Base-by-base conservation (phyloP, 2,888 invertebrate genomes). In the Tortricodes alternella region DNA sequence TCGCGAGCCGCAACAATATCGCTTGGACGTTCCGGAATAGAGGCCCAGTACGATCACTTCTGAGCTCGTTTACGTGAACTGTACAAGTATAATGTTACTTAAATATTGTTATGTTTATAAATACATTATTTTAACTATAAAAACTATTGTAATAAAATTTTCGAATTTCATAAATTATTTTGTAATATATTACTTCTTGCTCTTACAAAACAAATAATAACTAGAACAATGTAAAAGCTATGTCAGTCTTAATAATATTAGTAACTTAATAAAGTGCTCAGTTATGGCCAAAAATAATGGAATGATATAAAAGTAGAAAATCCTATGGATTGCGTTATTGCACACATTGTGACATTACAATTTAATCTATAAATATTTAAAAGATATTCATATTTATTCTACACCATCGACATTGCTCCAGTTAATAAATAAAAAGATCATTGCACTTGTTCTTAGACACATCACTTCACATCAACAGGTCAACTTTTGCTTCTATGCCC, bases 171-270 rank as follows among this genome's bases (percentile, higher is more conserved):
- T 46, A 53, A 48, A 58, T 58, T 41, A 41, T n/a, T 43, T 9
- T 48, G 15, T 39, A 34, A 53, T 55, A 52, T 58, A 53, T 62
- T 61, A 58, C 49, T 50, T 58, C 53, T 51, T 48, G 46, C 49
- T 56, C 53, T 53, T 39, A 60, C 58, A 57, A 60, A 64, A 62
- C 58, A 59, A 46, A 53, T 37, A 46, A 58, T 68, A 64, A 65
- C 64, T 67, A 58, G 19, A 63, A 61, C 59, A 64, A 64, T 67
- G 69, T 70, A 74, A 74, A 76, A 75, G 59, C 70, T 70, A 71
- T 72, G 66, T 78, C 83, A 84, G 83, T 83, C 84, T 83, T 81
- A 76, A 63, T 59, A 70, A 71, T 71, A 73, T 58, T 73, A 58
- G 11, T 55, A 52, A 58, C 58, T 61, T 34, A 52, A 59, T 55